Evolutionary conservation across 2,113 vertebrate genomes (phyloP).

Genomic region (Apteryx mantelli): DNA sequence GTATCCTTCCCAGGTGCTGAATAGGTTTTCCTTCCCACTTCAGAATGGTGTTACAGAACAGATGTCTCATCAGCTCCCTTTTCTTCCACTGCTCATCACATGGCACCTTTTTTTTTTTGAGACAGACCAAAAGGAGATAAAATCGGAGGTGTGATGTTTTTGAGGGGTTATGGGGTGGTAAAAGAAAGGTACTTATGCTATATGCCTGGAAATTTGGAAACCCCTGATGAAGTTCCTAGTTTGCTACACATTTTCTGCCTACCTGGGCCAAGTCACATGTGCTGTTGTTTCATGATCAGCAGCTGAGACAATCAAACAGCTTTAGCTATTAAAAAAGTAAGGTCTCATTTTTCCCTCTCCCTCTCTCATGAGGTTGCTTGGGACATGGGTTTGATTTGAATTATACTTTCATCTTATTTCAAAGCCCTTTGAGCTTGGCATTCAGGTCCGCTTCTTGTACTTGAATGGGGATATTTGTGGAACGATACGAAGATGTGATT

Average conservation of each 20-base stretch:
- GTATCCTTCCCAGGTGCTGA: constrained; percentile 81
- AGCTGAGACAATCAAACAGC: neutral
- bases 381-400: neutral
- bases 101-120: constrained; percentile 40
- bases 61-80: constrained; percentile 73
- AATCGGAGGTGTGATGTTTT: neutral
- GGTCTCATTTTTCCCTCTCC: neutral
- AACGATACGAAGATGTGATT: neutral
- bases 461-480: neutral
- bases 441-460: neutral
- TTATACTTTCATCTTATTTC: neutral
- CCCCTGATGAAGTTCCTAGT: neutral
- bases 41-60: constrained; percentile 77
- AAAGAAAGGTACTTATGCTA: neutral
- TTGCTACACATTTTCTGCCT: neutral
- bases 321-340: neutral
- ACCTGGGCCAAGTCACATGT: neutral
- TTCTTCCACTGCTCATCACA: constrained; percentile 81
- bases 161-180: neutral
- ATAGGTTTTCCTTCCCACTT: constrained; percentile 84
- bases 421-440: neutral
- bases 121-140: neutral
- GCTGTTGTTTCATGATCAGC: neutral
- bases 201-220: neutral
- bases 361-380: neutral